Percentiles rank a stretch among this genome's conserved stretches.
Conservation (phyloP, 2,113 vertebrate genomes). For the Solea solea region DNA sequence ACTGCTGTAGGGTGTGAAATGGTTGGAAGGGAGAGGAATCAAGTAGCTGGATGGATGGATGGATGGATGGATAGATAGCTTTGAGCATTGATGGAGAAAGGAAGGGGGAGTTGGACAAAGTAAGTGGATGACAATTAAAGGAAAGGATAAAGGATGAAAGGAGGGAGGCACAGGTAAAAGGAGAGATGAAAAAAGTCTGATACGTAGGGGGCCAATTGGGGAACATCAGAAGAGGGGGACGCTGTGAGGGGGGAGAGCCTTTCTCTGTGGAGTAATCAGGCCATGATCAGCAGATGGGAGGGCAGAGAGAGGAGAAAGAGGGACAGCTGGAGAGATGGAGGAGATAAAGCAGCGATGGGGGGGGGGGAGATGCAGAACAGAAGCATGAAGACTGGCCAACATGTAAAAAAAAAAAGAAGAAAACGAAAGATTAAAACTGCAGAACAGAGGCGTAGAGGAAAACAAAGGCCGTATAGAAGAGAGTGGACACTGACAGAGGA, state of each 20-base stretch:
- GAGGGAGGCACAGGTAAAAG: not conserved
- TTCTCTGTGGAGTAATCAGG: conserved; percentile 64
- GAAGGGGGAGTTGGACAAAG: conserved; percentile 15
- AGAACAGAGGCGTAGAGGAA: conserved; percentile 31
- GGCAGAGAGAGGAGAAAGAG: conserved; percentile 60
- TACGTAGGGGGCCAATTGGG: conserved; percentile 38
- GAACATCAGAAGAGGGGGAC: conserved; percentile 48
- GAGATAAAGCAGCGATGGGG: conserved; percentile 58
- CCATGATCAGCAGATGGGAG: conserved; percentile 76
- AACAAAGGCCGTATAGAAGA: conserved; percentile 32
- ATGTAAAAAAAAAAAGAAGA: conserved; percentile 16
- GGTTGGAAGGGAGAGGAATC: conserved; percentile 33
- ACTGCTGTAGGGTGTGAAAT: conserved; percentile 59
- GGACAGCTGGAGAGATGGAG: conserved; percentile 69
- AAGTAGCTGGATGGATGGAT: conserved; percentile 36
- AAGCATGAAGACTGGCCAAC: conserved; percentile 53
- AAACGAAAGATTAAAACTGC: conserved; percentile 47
- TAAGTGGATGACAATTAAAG: not conserved
- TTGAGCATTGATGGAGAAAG: conserved; percentile 23
- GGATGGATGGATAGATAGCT: conserved; percentile 28
- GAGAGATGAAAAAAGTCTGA: conserved; percentile 33
- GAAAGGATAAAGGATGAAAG: conserved; percentile 3
- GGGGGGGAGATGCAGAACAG: conserved; percentile 51
- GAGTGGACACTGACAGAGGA: conserved; percentile 47
- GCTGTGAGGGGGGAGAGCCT: conserved; percentile 27